Evolutionary conservation across 2,113 vertebrate genomes (phyloP).

Genomic region (Spea multiplicata): DNA sequence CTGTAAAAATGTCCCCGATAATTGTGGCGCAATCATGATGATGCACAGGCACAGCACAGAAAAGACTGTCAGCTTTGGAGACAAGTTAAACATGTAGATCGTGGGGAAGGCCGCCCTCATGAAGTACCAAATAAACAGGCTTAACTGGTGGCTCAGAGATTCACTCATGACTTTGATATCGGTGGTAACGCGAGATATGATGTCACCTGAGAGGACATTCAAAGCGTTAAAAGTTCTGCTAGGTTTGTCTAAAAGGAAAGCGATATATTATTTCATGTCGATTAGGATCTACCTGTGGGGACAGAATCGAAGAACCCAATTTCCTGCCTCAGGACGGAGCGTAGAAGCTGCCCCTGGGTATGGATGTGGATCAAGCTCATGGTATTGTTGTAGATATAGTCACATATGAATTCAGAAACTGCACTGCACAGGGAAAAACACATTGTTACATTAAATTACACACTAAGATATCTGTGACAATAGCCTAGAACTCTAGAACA

Average conservation of each 20-base stretch:
- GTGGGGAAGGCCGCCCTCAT: constrained; percentile 67
- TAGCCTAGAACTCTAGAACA: too few species aligned
- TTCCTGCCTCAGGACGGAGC: constrained; percentile 55
- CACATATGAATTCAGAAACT: constrained; percentile 50
- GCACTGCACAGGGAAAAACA: constrained; percentile 46
- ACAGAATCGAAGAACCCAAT: constrained; percentile 57
- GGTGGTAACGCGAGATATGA: constrained; percentile 71
- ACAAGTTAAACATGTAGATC: constrained; percentile 73
- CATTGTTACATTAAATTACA: not conserved
- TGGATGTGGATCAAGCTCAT: constrained; percentile 47
- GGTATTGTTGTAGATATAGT: constrained; percentile 48
- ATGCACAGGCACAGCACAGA: constrained; percentile 66
- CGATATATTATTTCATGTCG: too few species aligned
- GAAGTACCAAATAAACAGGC: constrained; percentile 73
- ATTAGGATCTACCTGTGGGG: constrained; percentile 50
- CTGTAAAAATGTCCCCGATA: constrained; percentile 68
- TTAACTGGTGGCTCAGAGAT: constrained; percentile 66
- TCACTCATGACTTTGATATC: constrained; percentile 68
- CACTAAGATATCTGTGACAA: too few species aligned
- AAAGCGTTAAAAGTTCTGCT: not conserved
- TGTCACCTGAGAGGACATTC: constrained; percentile 59
- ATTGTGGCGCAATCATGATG: constrained; percentile 66
- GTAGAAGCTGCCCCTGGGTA: constrained; percentile 52
- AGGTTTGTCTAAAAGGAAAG: too few species aligned
- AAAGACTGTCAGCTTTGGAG: constrained; percentile 71